Percentiles rank a stretch among this genome's conserved stretches.
Conservation (phyloP, 2,113 vertebrate genomes). For the Microtus oregoni region DNA sequence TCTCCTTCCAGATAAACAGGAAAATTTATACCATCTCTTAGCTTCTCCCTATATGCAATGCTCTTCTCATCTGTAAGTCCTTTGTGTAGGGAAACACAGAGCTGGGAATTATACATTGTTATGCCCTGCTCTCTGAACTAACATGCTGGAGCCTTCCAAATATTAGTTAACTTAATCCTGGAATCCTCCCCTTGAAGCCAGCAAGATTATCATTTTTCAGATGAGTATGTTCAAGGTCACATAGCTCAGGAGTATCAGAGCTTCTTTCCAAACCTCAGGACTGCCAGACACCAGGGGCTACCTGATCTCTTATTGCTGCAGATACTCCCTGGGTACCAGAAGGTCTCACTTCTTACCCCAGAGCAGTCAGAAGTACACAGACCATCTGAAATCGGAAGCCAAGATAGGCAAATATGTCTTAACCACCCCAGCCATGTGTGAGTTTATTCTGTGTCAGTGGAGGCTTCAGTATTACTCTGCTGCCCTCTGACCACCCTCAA, state of each 20-base stretch:
- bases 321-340: accelerated
- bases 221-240: conserved; percentile 13
- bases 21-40: neutral
- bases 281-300: neutral
- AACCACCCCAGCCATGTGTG: neutral
- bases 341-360: neutral
- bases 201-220: neutral
- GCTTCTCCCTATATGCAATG: neutral
- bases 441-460: neutral
- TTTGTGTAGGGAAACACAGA: neutral
- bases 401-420: neutral
- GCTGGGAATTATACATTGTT: neutral
- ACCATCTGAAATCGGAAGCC: neutral
- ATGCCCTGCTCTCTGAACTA: neutral
- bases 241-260: neutral
- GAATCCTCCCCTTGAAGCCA: neutral
- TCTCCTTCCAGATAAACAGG: neutral
- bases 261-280: neutral
- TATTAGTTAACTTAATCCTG: neutral
- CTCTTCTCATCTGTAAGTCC: neutral
- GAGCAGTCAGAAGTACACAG: neutral
- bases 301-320: neutral
- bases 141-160: neutral
- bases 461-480: neutral
- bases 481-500: neutral